Base-by-base conservation (phyloP, 2,113 vertebrate species). In the Lucifuga dentata region DNA sequence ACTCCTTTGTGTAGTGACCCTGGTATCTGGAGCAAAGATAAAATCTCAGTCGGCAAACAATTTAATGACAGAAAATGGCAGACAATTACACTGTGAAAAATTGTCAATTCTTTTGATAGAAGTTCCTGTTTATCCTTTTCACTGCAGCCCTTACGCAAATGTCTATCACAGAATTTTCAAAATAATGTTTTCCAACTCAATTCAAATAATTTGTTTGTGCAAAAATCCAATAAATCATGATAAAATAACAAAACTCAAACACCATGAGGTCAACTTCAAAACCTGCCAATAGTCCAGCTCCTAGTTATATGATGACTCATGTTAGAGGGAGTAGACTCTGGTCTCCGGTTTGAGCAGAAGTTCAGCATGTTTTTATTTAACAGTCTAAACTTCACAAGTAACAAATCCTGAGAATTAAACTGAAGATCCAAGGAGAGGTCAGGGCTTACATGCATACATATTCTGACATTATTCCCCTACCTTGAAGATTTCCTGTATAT, bases 401-500 rank as follows among this genome's bases (percentile, higher is more conserved):
- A 5, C 7, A 29, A 29, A 29, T 3, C n/a, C n/a, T 15, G 19
- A n/a, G 2, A 15, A 13, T 33, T 16, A 45, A 19, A 36, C 5
- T 29, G 7, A 29, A 29, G 3, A 29, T 29, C 26, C 26, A 29
- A 29, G 26, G 26, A 29, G 26, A 5, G 26, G 26, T 5, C 26
- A 29, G 26, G 26, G 26, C 3, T 29, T 29, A 29, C 26, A 3
- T 7, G 7, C 26, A 3, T 7, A 29, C 19, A 2, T 49, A 51
- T 17, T 57, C 1, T 21, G 12, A 62, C 0, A 19, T 4, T 5
- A 20, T 40, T 29, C 11, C 0, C 0, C 40, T 91, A 98, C 97
- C 95, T 96, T 98, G 64, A 99, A 95, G 19, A 97, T 94, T 41
- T 97, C 95, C 80, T 92, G 92, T 53, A 95, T 92, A 83, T 97